Base-by-base conservation (phyloP, 2,888 invertebrate genomes). In the Polydrusus tereticollis region DNA sequence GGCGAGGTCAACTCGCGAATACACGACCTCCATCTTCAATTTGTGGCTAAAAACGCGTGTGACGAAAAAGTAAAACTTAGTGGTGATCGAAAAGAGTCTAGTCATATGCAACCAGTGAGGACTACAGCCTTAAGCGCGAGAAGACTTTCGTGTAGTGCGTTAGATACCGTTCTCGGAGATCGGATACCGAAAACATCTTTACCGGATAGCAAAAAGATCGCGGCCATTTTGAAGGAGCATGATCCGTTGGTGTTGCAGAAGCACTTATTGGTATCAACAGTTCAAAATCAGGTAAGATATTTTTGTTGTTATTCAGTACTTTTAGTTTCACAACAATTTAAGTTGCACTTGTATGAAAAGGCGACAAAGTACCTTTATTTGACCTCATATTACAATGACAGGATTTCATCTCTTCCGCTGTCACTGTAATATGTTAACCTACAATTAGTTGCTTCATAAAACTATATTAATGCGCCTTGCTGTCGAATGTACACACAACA, bases 171-270 rank as follows among this genome's bases (percentile, higher is more conserved):
- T 41, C 70, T 69, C 36, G 75, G 76, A 5, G 73, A 75, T 63
- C 64, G 71, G 23, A 87, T 90, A 75, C 88, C 90, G 74, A 89
- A 90, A 82, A 90, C 92, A 75, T 87, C 90, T 69, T 87, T 90
- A 69, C 91, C 92, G 12, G 92, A 94, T 86, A 88, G 91, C 70
- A 90, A 88, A 81, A 94, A 94, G 86, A 91, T 95, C 84, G 89
- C 92, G 81, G 94, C 94, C 86, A 95, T 95, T 87, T 89, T 95
- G 81, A 89, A 90, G 80, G 95, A 95, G 88, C 90, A 90, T 80
- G 93, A 93, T 87, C 92, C 93, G 70, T 87, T 94, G 78, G 93
- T 94, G 87, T 88, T 95, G 82, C 94, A 94, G 86, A 90, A 94
- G 80, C 95, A 95, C 87, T 88, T 95, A 77, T 90, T 95, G 77